phyloP scores from a whole-genome alignment of 30 jellyfish, hydroid and myxozoan species.

The Pseudorhiza aurosa region DNA sequence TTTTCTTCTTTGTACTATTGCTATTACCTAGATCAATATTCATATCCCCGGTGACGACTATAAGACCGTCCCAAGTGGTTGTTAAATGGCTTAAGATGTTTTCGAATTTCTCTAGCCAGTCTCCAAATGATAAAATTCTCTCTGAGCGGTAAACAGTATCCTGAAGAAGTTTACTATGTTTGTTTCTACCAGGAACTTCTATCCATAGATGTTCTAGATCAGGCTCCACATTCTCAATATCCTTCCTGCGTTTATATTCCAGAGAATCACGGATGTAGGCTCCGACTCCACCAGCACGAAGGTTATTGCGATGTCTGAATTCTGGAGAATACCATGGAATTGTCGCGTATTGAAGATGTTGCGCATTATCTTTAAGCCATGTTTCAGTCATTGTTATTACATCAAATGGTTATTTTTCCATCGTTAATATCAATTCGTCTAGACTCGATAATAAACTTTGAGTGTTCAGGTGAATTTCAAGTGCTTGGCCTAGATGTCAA shows the following conservation, averaged over 20 bases:
- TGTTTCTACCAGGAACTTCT: conserved; percentile 61
- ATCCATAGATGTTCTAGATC: conserved; percentile 55
- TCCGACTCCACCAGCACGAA: conserved; percentile 72
- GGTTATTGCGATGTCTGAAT: conserved; percentile 51
- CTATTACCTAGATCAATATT: conserved; percentile 18
- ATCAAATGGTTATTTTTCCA: no score
- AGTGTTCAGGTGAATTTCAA: no score
- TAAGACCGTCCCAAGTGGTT: conserved; percentile 42
- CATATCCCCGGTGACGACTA: conserved; percentile 41
- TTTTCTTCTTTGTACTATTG: conserved; percentile 7
- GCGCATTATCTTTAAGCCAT: no score
- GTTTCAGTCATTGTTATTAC: no score
- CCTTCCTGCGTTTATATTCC: conserved; percentile 38
- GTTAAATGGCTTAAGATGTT: conserved; percentile 22
- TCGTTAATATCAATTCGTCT: no score
- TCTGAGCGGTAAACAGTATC: conserved; percentile 56
- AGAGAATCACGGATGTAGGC: conserved; percentile 45
- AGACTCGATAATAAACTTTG: no score
- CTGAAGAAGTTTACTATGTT: conserved; percentile 37
- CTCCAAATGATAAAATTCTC: conserved; percentile 25
- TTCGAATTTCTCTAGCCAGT: conserved; percentile 55
- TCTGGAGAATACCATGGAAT: conserved; percentile 61
- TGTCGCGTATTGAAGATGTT: conserved; percentile 38
- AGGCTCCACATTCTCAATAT: conserved; percentile 41
- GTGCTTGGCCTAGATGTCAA: no score